Percentiles rank a stretch among this genome's conserved stretches.
Conservation (phyloP, 2,888 invertebrate species). For the Rhagophthalmus giganteus region DNA sequence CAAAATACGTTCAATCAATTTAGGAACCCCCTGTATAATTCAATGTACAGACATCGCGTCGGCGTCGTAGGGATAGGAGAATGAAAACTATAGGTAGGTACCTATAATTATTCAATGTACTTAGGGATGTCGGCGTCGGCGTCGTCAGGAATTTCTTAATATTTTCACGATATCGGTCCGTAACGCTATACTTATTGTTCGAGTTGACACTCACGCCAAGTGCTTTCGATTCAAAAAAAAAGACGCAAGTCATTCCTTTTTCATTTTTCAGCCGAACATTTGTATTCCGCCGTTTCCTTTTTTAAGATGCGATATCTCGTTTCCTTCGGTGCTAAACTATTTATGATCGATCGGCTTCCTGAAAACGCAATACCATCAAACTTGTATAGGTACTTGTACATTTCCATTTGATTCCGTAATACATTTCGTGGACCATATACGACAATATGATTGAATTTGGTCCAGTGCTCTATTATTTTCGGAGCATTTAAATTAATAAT, state of each 20-base stretch:
- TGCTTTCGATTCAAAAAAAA: slow-evolving; percentile 4
- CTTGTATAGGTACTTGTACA: slow-evolving; percentile 14
- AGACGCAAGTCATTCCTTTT: slow-evolving; percentile 20
- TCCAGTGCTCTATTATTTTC: slow-evolving; percentile 13
- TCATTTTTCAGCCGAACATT: slow-evolving; percentile 17
- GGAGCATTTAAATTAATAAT: slow-evolving; percentile 14
- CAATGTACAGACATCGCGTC: too few species aligned
- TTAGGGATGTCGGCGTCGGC: too few species aligned
- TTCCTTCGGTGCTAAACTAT: slow-evolving; percentile 6
- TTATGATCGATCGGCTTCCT: slow-evolving; percentile 12
- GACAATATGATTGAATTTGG: slow-evolving; percentile 14
- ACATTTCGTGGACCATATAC: background rate
- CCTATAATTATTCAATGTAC: too few species aligned
- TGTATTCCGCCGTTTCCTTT: slow-evolving; percentile 9
- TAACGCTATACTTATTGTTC: background rate
- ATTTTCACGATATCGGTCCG: background rate
- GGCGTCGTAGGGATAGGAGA: too few species aligned
- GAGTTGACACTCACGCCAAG: slow-evolving; percentile 2
- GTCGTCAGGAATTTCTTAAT: too few species aligned
- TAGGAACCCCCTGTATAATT: too few species aligned
- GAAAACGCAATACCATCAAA: slow-evolving; percentile 8
- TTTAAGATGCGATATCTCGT: slow-evolving; percentile 9
- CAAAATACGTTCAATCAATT: too few species aligned
- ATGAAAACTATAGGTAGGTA: too few species aligned
- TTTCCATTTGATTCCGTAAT: slow-evolving; percentile 9